phyloP scores from a whole-genome alignment of 2,113 vertebrate genomes.

The Antechinus flavipes region DNA sequence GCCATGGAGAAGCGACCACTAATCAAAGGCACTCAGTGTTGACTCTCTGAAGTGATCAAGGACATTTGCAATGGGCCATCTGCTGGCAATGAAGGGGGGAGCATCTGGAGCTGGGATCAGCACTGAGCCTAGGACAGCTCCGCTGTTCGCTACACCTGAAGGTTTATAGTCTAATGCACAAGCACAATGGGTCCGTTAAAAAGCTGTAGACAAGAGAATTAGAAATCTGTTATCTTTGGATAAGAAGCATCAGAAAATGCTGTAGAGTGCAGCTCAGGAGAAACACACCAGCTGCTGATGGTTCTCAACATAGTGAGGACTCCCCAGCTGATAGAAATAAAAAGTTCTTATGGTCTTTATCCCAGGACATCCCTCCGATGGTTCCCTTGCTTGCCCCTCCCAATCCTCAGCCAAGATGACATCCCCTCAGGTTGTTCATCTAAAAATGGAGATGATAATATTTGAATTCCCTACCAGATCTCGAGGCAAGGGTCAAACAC shows the following conservation, averaged over 20 bases:
- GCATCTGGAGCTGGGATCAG: conserved; percentile 71
- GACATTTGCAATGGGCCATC: conserved; percentile 75
- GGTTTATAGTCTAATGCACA: neutral
- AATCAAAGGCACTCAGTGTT: conserved; percentile 72
- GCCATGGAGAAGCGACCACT: conserved; percentile 70
- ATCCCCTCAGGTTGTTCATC: neutral
- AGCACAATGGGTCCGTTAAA: neutral
- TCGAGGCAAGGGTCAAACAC: neutral
- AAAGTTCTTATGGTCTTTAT: neutral
- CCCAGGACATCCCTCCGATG: neutral
- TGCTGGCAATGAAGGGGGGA: conserved; percentile 75
- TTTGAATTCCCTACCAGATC: neutral
- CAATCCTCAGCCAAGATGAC: neutral
- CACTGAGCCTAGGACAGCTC: neutral
- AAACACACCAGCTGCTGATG: neutral
- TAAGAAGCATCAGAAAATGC: neutral
- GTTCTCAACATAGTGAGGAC: neutral
- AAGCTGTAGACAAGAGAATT: neutral
- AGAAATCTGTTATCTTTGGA: neutral
- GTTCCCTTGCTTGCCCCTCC: neutral
- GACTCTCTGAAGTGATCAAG: conserved; percentile 74
- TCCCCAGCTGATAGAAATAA: neutral
- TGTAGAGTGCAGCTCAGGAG: neutral
- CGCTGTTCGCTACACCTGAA: neutral
- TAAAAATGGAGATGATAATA: neutral